These are phyloP conservation scores for Lophius piscatorius DNA, from an alignment of 2,113 vertebrate species.

Conservation along the genomic window DNA sequence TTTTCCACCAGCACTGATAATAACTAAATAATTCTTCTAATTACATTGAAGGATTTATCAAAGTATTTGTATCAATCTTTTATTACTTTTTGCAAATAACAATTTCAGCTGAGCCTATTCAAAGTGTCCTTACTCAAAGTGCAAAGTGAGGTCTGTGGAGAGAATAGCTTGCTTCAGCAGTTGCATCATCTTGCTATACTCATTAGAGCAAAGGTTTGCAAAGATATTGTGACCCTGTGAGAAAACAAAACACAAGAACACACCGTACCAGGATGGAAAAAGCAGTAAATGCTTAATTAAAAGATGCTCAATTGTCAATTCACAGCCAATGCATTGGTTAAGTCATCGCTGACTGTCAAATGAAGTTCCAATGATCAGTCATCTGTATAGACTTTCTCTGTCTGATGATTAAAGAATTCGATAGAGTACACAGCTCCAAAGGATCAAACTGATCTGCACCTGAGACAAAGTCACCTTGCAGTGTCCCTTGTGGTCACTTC, in stretches of 20 bases:
- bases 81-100: too few species aligned
- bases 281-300: conserved; percentile 15
- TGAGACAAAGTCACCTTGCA: conserved; percentile 22
- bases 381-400: conserved; percentile 51
- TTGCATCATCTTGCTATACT: conserved; percentile 86
- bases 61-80: not conserved
- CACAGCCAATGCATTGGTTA: conserved; percentile 37
- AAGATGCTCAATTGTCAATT: conserved; percentile 28
- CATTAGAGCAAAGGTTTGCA: conserved; percentile 82
- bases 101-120: not conserved
- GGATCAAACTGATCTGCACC: conserved; percentile 48
- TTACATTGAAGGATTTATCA: not conserved
- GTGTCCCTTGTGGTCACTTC: conserved; percentile 1
- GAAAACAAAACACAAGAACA: conserved; percentile 28
- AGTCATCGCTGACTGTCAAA: conserved; percentile 68
- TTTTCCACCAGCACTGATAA: conserved; percentile 6
- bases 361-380: conserved; percentile 49
- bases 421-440: conserved; percentile 39
- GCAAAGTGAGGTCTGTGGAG: conserved; percentile 83
- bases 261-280: not conserved
- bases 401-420: conserved; percentile 59
- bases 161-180: conserved; percentile 84
- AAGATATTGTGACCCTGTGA: conserved; percentile 85
- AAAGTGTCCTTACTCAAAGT: conserved; percentile 81
- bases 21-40: not conserved